Evolutionary conservation across 2,888 invertebrate species (phyloP).

Genomic region (Antitype chi): DNA sequence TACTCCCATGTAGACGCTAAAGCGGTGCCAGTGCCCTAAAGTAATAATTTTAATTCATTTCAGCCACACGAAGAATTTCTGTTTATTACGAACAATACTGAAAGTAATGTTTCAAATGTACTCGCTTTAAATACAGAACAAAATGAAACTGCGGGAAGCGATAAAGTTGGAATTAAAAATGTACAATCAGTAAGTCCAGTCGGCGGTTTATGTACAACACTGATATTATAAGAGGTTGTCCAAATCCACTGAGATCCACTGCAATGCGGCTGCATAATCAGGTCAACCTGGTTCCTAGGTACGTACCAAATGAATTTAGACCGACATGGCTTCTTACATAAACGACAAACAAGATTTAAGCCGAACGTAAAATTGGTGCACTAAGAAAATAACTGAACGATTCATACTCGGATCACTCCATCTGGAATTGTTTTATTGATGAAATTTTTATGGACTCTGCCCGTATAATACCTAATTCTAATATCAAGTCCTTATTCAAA

Average conservation of each 20-base stretch:
- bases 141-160: conserved; percentile 58
- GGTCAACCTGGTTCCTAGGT: conserved; percentile 68
- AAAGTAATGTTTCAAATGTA: conserved; percentile 50
- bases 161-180: conserved; percentile 62
- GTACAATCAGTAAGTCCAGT: conserved; percentile 38
- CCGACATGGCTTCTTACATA: conserved; percentile 59
- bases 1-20: conserved; percentile 37
- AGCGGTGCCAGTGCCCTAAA: conserved; percentile 27
- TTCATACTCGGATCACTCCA: conserved; percentile 44
- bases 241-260: conserved; percentile 68
- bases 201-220: conserved; percentile 45
- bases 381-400: conserved; percentile 55
- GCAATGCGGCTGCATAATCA: conserved; percentile 75
- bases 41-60: conserved; percentile 52
- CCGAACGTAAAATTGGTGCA: conserved; percentile 58
- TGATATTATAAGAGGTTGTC: conserved; percentile 62
- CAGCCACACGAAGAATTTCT: conserved; percentile 34
- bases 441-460: conserved; percentile 36
- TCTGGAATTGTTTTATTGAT: conserved; percentile 48
- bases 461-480: conserved; percentile 29
- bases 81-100: conserved; percentile 50
- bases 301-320: conserved; percentile 60
- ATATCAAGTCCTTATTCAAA: conserved; percentile 28
- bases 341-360: conserved; percentile 61
- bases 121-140: conserved; percentile 44